Evolutionary conservation across 2,888 invertebrate genomes (phyloP).

Genomic region (Mimumesa dahlbomi): DNA sequence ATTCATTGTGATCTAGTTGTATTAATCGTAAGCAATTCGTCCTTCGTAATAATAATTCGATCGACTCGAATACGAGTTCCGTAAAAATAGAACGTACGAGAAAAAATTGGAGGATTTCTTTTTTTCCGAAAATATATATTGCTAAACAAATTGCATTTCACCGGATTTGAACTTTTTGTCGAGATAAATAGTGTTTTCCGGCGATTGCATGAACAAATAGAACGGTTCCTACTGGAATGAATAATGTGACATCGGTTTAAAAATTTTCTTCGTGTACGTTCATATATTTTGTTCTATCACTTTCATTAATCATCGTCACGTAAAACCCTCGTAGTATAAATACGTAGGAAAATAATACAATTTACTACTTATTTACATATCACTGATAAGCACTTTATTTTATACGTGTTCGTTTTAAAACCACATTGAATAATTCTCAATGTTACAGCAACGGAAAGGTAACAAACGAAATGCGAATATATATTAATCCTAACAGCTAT

Average conservation of each 20-base stretch:
- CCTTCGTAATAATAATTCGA: neutral
- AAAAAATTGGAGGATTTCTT: neutral
- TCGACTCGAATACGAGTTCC: neutral
- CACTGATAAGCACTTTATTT: neutral
- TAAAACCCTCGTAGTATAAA: neutral
- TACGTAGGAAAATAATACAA: neutral
- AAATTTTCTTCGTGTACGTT: conserved; percentile 2
- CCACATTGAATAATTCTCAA: too few relatives aligned
- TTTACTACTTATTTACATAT: neutral
- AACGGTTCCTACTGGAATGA: neutral
- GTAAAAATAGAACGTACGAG: neutral
- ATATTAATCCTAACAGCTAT: too few relatives aligned
- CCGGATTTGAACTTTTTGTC: neutral
- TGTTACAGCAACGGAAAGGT: too few relatives aligned
- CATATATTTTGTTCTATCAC: neutral
- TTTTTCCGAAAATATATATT: neutral
- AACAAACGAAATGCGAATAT: too few relatives aligned
- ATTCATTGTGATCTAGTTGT: too few relatives aligned
- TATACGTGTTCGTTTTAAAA: neutral
- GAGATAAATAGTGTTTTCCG: neutral
- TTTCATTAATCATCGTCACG: neutral
- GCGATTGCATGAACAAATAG: conserved; percentile 5
- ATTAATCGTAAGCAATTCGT: too few relatives aligned
- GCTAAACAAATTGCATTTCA: neutral
- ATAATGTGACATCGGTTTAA: conserved; percentile 1